Base-by-base conservation (phyloP, 30 jellyfish, hydroid and myxozoan species). In the Nemopilema nomurai region DNA sequence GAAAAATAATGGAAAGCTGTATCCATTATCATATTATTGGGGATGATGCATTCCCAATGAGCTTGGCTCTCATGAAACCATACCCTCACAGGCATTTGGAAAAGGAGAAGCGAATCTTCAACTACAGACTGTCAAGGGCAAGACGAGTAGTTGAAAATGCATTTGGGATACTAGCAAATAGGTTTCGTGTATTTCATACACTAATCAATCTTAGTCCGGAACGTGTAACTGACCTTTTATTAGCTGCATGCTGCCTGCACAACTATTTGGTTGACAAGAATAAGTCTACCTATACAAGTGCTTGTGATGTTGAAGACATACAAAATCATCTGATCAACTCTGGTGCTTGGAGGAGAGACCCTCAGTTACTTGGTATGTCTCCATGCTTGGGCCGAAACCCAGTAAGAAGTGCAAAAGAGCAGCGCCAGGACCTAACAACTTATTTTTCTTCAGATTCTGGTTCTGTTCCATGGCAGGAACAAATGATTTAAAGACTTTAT, bases 381-480 rank as follows among this genome's bases (percentile, higher is more conserved):
- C 80, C 80, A 4, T 70, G 80, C 7, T 70, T 70, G 53, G 80
- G 22, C 9, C 8, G 80, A 70, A 8, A 70, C 22, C 80, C 80
- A 24, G 22, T 69, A 19, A 70, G 80, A 70, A 22, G 80, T 70
- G 80, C 6, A 6, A 64, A 64, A 19, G 74, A 64, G 18, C 74
- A 64, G 18, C 74, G 18, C 13, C 50, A 70, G 22, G 8, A 22
- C 20, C 80, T 70, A 19, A 70, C 80, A 70, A 70, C 8, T 70
- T 70, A 70, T 70, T 4, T 70, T 70, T 70, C 80, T 70, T 70
- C 62, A 70, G 80, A 70, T 28, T 4, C 8, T 4, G 80, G 80
- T 3, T 70, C 80, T 4, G 62, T 70, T 70, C 22, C 20, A 27
- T 70, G 53, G 80, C 53, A 70, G 22, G 80, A 70, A 31, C 6